Percentiles rank a stretch among this genome's conserved stretches.
Conservation (phyloP, 1,140 invertebrate genomes). For the Lepidotrigona ventralis region DNA sequence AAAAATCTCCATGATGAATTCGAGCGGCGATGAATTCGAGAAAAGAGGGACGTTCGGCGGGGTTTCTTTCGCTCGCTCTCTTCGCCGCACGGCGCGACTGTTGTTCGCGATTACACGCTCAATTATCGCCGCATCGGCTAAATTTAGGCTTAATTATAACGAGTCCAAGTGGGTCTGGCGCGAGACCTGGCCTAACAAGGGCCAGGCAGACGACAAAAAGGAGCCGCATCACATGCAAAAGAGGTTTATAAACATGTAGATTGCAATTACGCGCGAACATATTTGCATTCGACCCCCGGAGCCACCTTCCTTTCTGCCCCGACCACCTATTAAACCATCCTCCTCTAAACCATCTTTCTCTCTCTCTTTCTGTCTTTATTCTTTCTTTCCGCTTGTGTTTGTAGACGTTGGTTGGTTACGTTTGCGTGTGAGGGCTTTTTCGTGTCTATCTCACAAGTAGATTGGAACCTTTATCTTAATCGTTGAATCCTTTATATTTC, state of each 20-base stretch:
- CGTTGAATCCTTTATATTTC: too few species aligned
- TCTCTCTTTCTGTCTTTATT: neutral
- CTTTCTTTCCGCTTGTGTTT: too few species aligned
- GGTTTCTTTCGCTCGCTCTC: neutral
- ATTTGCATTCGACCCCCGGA: constrained; percentile 56
- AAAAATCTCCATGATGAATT: neutral
- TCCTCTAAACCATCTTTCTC: neutral
- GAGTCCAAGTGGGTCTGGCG: constrained; percentile 14
- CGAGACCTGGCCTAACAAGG: constrained; percentile 14
- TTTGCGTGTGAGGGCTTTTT: constrained; percentile 19
- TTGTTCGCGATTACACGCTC: constrained; percentile 12
- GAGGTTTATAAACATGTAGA: constrained; percentile 63
- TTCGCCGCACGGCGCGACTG: too few species aligned
- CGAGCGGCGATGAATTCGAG: neutral
- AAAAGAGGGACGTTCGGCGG: neutral
- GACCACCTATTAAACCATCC: constrained; percentile 25
- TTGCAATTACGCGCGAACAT: constrained; percentile 56
- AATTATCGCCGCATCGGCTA: constrained; percentile 39
- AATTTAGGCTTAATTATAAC: constrained; percentile 60
- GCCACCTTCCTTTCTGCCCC: constrained; percentile 12
- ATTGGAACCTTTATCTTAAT: too few species aligned
- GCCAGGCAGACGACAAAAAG: neutral
- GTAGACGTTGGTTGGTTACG: neutral
- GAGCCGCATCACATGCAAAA: constrained; percentile 43
- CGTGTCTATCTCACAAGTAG: neutral